Base-by-base conservation (phyloP, 2,888 invertebrate species). In the Vanessa cardui region DNA sequence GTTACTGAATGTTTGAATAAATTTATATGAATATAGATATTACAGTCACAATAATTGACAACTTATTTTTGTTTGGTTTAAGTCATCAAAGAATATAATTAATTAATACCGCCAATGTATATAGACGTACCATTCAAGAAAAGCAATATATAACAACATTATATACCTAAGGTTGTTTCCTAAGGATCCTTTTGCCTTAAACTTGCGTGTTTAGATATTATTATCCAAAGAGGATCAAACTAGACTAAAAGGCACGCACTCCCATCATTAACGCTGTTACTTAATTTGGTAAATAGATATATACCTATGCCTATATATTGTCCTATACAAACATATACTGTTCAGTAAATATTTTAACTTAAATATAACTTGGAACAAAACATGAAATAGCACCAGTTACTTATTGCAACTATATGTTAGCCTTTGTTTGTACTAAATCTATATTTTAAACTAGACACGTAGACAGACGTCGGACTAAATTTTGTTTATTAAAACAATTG, bases 141-240 rank as follows among this genome's bases (percentile, higher is more conserved):
- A 15, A 12, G 6, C 12, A 9, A 26, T 52, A 52, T 6, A 39
- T 12, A 18, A 47, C 18, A 18, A 18, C 18, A 39, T 4, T 56
- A 33, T 33, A 56, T 39, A 9, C n/a, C n/a, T n/a, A 39, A 0
- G n/a, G 56, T 31, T 18, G 18, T 18, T 18, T 56, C 12, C 18
- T 33, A 20, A 52, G 3, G 52, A 21, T 52, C 62, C 21, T 33
- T 33, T 31, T 67, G 21, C 39, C 52, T 39, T 56, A 54, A 60
- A 61, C 58, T 66, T 62, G 69, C 71, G 71, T 71, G 68, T 64
- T 59, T 49, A 47, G 60, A 61, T 66, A 61, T 66, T 71, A 68
- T 71, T 71, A 71, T 44, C 60, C 66, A 68, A 54, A 47, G 8
- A 66, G 62, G 64, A 65, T 63, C 59, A 54, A 68, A 63, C 50